Evolutionary conservation across 2,797 vertebrate species (phyloP).

Genomic region (Chloroceryle amazona): DNA sequence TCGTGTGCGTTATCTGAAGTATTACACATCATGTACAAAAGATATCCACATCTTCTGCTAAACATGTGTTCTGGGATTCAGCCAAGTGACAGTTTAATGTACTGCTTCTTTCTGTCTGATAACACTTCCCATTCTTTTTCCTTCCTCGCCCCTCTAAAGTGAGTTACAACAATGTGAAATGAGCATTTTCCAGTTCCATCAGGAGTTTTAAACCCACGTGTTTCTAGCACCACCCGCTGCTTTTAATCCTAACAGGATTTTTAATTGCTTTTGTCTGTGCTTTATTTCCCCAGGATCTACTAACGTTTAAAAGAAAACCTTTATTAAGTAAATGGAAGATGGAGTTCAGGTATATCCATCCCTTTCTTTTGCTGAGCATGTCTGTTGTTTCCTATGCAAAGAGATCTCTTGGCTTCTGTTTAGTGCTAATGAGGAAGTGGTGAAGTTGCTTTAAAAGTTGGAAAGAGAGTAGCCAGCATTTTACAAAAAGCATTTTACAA

Average conservation of each 20-base stretch:
- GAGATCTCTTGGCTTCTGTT: background rate
- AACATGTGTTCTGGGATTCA: background rate
- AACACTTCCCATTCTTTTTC: background rate
- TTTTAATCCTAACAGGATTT: constrained; percentile 18
- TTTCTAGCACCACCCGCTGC: background rate
- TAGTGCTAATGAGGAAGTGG: background rate
- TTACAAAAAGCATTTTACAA: background rate
- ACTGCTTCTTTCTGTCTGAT: background rate
- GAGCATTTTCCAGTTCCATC: background rate
- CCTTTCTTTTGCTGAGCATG: background rate
- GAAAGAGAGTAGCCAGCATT: background rate
- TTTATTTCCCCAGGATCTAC: constrained; percentile 21
- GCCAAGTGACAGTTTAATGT: background rate
- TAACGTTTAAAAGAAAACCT: background rate
- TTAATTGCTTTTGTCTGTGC: constrained; percentile 34
- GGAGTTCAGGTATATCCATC: constrained; percentile 1
- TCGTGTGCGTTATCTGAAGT: accelerated
- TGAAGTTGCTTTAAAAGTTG: background rate
- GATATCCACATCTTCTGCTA: background rate
- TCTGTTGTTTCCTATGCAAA: background rate
- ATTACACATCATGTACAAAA: background rate
- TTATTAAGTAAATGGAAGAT: constrained; percentile 30
- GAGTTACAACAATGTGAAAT: background rate
- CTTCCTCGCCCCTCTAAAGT: background rate
- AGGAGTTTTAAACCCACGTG: background rate